phyloP scores from a whole-genome alignment of 2,113 vertebrate genomes.

The Lepisosteus oculatus region DNA sequence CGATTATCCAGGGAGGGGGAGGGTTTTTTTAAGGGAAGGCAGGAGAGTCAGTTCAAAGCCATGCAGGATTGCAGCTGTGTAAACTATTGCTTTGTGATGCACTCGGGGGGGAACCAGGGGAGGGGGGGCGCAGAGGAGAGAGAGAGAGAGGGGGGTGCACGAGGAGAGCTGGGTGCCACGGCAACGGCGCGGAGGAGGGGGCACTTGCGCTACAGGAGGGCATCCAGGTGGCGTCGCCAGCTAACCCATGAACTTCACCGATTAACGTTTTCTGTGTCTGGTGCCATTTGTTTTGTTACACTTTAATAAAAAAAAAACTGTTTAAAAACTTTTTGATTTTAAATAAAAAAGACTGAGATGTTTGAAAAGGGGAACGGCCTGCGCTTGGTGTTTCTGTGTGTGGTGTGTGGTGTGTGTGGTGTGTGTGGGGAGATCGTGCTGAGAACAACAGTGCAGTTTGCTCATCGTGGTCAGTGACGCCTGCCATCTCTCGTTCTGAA shows the following conservation, averaged over 20 bases:
- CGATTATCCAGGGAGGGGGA: not conserved
- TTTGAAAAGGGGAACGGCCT: slow-evolving; percentile 21
- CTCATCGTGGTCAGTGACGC: no score
- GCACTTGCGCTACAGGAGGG: slow-evolving; percentile 6
- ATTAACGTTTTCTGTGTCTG: slow-evolving; percentile 38
- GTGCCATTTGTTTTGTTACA: slow-evolving; percentile 43
- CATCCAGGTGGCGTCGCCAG: not conserved
- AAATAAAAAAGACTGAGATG: slow-evolving; percentile 45
- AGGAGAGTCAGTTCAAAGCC: slow-evolving; percentile 17
- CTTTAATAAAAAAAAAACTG: slow-evolving; percentile 20
- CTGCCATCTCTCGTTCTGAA: no score
- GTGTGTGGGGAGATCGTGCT: no score
- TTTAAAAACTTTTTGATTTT: slow-evolving; percentile 36
- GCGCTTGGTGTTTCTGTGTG: no score
- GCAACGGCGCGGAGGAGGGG: not conserved
- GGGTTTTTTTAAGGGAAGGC: not conserved
- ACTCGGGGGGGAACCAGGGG: slow-evolving; percentile 6
- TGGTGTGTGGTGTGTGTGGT: no score
- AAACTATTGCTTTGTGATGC: slow-evolving; percentile 24
- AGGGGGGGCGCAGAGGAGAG: not conserved
- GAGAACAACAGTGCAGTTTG: no score
- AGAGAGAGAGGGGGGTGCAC: no score
- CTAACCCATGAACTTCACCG: slow-evolving; percentile 16
- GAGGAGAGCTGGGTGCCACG: not conserved
- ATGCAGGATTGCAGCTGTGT: slow-evolving; percentile 26